phyloP scores from a whole-genome alignment of 2,888 invertebrate species.

The Meliscaeva auricollis region DNA sequence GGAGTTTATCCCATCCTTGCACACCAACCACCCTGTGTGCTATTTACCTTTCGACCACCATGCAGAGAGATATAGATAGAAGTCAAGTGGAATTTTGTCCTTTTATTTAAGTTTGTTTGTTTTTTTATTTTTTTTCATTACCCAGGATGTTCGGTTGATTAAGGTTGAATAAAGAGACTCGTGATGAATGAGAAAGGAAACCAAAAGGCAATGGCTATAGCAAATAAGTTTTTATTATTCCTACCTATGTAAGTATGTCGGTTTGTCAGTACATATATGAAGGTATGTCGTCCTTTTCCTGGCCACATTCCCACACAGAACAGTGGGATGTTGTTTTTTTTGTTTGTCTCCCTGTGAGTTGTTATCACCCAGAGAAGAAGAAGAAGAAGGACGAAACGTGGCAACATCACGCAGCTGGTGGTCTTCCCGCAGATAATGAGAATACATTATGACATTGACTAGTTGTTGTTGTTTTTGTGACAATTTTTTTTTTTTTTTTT shows the following conservation, averaged over 20 bases:
- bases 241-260: background rate
- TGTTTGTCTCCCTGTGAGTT: background rate
- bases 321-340: slow-evolving; percentile 39
- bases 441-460: slow-evolving; percentile 43
- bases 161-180: slow-evolving; percentile 63
- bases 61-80: slow-evolving; percentile 39
- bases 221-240: slow-evolving; percentile 62
- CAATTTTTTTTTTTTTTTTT: background rate
- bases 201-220: slow-evolving; percentile 51
- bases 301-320: slow-evolving; percentile 46
- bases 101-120: slow-evolving; percentile 45
- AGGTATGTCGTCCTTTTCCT: no score
- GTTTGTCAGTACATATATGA: background rate
- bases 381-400: background rate
- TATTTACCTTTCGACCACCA: slow-evolving; percentile 74
- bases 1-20: slow-evolving; percentile 3
- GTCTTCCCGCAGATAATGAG: slow-evolving; percentile 57
- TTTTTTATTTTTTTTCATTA: slow-evolving; percentile 32
- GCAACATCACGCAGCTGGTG: slow-evolving; percentile 57
- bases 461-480: slow-evolving; percentile 8
- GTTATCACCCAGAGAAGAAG: no score
- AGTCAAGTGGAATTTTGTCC: slow-evolving; percentile 47
- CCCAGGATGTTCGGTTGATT: slow-evolving; percentile 69
- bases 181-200: slow-evolving; percentile 43
- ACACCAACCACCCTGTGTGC: slow-evolving; percentile 15